These are phyloP conservation scores for Lycodopsis pacificus DNA, from an alignment of 2,797 vertebrate species.

Conservation along the genomic window DNA sequence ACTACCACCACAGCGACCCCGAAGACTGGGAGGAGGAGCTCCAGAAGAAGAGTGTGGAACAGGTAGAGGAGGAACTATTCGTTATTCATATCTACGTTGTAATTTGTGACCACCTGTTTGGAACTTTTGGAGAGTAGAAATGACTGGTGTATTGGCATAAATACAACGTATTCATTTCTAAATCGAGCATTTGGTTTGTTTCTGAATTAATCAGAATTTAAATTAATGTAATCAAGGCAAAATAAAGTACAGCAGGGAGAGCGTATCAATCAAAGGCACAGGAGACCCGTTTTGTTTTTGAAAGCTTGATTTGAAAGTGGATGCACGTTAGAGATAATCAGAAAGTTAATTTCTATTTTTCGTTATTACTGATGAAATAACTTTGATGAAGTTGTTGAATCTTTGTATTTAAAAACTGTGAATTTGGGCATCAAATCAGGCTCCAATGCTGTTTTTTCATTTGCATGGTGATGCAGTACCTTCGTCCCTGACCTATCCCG, in stretches of 20 bases:
- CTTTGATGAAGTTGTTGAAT: neutral
- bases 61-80: constrained; percentile 81
- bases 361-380: neutral
- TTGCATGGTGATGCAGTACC: neutral
- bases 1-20: constrained; percentile 90
- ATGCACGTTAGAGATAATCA: neutral
- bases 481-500: neutral
- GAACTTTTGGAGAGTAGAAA: neutral
- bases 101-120: neutral
- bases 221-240: neutral
- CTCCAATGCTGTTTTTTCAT: neutral
- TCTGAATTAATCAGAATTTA: neutral
- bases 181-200: neutral
- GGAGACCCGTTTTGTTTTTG: neutral
- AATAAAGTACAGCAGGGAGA: neutral
- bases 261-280: neutral
- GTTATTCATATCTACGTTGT: constrained; percentile 25
- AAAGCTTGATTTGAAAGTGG: neutral
- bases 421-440: neutral
- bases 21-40: constrained; percentile 93
- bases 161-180: neutral
- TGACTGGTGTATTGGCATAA: neutral
- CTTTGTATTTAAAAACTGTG: neutral
- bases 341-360: neutral
- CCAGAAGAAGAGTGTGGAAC: constrained; percentile 91